Percentiles rank a stretch among this genome's conserved stretches.
phyloP scores from a whole-genome alignment of 2,113 vertebrate species.

The Rhinoptilus africanus region DNA sequence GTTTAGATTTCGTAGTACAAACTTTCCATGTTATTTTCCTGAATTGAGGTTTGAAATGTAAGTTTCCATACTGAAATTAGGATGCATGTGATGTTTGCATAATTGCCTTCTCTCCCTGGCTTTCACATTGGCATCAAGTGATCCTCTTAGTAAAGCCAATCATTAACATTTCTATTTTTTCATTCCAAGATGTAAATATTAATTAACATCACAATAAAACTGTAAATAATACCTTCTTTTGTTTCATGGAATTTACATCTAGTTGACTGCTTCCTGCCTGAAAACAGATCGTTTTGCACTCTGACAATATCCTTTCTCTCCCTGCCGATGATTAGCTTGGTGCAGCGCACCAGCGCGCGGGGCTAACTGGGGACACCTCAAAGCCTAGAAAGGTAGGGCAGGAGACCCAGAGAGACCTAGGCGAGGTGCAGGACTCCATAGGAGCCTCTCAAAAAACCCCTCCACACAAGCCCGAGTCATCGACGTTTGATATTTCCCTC shows the following conservation, averaged over 20 bases:
- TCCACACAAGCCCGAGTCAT: background rate
- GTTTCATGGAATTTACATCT: constrained; percentile 78
- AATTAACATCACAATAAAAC: constrained; percentile 74
- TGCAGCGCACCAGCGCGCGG: constrained; percentile 46
- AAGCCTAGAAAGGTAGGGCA: constrained; percentile 47
- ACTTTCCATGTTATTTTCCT: constrained; percentile 86
- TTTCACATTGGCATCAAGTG: constrained; percentile 87
- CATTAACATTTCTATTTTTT: constrained; percentile 75
- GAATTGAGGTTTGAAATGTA: constrained; percentile 88
- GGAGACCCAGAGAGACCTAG: background rate
- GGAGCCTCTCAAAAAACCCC: background rate
- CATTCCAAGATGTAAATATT: constrained; percentile 76
- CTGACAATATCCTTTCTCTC: constrained; percentile 68
- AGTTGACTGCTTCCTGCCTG: constrained; percentile 82
- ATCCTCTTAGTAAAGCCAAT: constrained; percentile 90
- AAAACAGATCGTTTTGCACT: constrained; percentile 81
- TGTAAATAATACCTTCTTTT: constrained; percentile 74
- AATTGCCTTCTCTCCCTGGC: constrained; percentile 99
- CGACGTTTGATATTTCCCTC: background rate
- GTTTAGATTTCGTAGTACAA: constrained; percentile 94
- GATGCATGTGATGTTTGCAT: constrained; percentile 98
- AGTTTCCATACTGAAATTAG: constrained; percentile 95
- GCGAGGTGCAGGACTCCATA: background rate
- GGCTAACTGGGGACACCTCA: constrained; percentile 43
- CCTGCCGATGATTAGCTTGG: constrained; percentile 65